Evolutionary conservation across 53 echinoderm and acorn worm species (phyloP).

Genomic region (Henricia sp.): DNA sequence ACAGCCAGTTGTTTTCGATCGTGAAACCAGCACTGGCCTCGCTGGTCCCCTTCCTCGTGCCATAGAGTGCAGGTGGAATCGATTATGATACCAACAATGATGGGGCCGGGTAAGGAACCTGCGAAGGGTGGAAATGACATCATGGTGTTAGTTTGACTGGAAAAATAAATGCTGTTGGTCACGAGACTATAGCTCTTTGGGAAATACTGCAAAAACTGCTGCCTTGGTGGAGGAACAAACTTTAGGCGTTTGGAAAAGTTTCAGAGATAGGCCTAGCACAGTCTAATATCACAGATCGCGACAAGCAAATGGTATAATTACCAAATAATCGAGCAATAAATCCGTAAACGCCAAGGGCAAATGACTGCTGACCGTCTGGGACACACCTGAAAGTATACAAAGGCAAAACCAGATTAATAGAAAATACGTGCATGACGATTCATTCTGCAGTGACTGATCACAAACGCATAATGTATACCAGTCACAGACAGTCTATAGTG

Average conservation of each 20-base stretch:
- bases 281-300: too few species aligned
- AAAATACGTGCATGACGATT: too few species aligned
- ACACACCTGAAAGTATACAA: constrained; percentile 46
- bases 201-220: too few species aligned
- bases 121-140: background rate
- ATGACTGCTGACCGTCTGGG: constrained; percentile 44
- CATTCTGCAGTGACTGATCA: too few species aligned
- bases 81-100: constrained; percentile 52
- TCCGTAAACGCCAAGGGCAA: constrained; percentile 59
- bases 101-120: constrained; percentile 63
- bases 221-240: too few species aligned
- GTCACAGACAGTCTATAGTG: too few species aligned
- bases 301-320: constrained; percentile 6
- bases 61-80: constrained; percentile 63
- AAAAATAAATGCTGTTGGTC: too few species aligned
- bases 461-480: too few species aligned
- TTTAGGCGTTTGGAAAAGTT: too few species aligned
- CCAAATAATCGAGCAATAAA: constrained; percentile 37
- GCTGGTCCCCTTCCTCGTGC: constrained; percentile 50
- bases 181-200: too few species aligned
- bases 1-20: constrained; percentile 16
- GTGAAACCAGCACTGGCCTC: constrained; percentile 63
- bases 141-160: too few species aligned
- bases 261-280: too few species aligned
- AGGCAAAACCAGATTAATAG: background rate